These are phyloP conservation scores for Merops nubicus DNA, from an alignment of 2,113 vertebrate genomes.

Conservation along the genomic window DNA sequence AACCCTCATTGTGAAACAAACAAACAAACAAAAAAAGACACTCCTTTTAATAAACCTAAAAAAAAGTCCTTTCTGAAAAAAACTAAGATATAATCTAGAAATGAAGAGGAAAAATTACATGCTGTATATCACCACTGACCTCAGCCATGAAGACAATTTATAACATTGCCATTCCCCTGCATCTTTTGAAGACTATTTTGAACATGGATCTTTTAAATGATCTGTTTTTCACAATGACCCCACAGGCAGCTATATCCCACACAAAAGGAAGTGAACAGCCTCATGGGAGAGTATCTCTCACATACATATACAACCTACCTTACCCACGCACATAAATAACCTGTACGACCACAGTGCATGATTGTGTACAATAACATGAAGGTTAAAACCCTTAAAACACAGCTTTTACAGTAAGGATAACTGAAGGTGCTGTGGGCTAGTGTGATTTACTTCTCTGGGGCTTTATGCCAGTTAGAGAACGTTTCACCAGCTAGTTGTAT, in stretches of 20 bases:
- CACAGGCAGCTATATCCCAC: background rate
- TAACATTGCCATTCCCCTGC: background rate
- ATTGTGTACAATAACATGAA: background rate
- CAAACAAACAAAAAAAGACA: background rate
- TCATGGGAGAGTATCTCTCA: background rate
- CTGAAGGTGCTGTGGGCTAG: background rate
- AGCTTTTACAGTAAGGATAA: background rate
- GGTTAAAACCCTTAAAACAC: background rate
- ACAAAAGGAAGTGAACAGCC: background rate
- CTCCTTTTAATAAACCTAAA: background rate
- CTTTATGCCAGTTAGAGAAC: background rate
- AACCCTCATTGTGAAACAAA: background rate
- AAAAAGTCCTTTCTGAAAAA: background rate
- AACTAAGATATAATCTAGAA: background rate
- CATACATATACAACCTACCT: background rate
- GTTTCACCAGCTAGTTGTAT: background rate
- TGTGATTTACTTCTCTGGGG: background rate
- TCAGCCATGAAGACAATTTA: background rate
- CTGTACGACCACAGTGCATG: rapidly evolving
- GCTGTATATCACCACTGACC: background rate
- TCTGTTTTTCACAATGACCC: background rate
- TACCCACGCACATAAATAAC: background rate
- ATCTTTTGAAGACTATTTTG: background rate
- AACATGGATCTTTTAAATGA: background rate
- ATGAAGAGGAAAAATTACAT: background rate